These are phyloP conservation scores for Sycophila texana DNA, from an alignment of 2,888 invertebrate genomes.

Conservation along the genomic window DNA sequence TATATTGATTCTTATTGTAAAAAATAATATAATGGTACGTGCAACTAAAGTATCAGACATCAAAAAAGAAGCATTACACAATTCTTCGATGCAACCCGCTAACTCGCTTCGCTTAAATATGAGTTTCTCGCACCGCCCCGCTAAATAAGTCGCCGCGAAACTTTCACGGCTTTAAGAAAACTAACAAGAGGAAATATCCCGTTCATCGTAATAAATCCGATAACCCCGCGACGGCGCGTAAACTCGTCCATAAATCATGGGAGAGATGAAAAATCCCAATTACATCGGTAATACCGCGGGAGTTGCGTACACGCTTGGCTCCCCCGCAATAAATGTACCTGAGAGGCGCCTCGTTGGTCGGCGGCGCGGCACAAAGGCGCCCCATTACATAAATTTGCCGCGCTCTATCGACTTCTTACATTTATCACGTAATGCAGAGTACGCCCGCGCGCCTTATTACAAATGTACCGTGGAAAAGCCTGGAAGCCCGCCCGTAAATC, in stretches of 20 bases:
- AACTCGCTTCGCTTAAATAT: too few species aligned
- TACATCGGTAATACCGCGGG: not conserved
- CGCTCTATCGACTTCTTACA: slow-evolving; percentile 24
- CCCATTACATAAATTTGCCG: slow-evolving; percentile 19
- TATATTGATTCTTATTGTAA: too few species aligned
- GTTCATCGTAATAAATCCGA: too few species aligned
- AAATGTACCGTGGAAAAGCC: slow-evolving; percentile 14
- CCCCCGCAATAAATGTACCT: slow-evolving; percentile 13
- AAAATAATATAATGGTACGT: too few species aligned
- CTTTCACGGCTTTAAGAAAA: too few species aligned
- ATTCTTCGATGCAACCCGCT: too few species aligned
- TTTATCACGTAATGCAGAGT: slow-evolving; percentile 25
- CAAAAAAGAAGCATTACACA: too few species aligned
- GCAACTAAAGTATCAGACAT: too few species aligned
- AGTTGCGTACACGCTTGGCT: not conserved
- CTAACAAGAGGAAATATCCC: too few species aligned
- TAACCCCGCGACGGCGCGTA: not conserved
- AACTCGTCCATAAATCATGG: not conserved
- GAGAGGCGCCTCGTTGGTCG: not conserved
- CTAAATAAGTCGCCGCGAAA: too few species aligned
- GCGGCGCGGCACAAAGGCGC: not conserved
- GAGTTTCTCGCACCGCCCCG: too few species aligned
- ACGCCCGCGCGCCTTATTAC: slow-evolving; percentile 30
- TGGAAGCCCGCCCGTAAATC: slow-evolving; percentile 22
- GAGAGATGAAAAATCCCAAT: not conserved